phyloP scores from a whole-genome alignment of 2,888 invertebrate species.

The Sussaba pulchella region DNA sequence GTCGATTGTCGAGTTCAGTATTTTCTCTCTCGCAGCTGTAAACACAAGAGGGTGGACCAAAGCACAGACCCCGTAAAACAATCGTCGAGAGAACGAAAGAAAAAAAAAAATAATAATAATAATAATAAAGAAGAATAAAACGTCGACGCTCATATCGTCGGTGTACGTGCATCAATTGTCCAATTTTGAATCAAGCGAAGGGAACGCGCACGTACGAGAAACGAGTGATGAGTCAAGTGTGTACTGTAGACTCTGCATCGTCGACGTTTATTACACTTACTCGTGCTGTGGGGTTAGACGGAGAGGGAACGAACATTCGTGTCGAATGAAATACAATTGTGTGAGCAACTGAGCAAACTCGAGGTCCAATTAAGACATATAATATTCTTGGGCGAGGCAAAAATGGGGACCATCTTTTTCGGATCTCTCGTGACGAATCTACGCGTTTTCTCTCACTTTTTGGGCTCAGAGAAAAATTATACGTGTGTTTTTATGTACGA shows the following conservation, averaged over 20 bases:
- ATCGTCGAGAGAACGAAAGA: neutral
- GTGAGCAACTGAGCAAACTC: conserved; percentile 64
- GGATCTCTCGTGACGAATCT: too few relatives aligned
- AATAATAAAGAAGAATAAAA: too few relatives aligned
- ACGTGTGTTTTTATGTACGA: neutral
- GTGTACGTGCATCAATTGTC: conserved; percentile 9
- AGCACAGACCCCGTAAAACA: too few relatives aligned
- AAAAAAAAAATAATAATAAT: neutral
- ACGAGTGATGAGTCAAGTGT: neutral
- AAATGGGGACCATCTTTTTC: neutral
- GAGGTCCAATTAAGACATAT: conserved; percentile 34
- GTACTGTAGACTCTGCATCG: neutral
- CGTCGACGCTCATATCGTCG: neutral
- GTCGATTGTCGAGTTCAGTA: conserved; percentile 35
- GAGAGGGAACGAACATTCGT: neutral
- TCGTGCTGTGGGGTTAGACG: neutral
- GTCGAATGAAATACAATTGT: conserved; percentile 55
- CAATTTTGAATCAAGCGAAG: neutral
- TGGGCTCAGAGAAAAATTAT: neutral
- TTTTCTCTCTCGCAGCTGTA: conserved; percentile 34
- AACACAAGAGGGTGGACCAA: conserved; percentile 1
- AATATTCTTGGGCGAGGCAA: conserved; percentile 5
- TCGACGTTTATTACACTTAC: too few relatives aligned
- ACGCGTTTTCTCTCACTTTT: neutral
- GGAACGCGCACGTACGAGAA: neutral